phyloP scores from a whole-genome alignment of 2,888 invertebrate genomes.

The Ornithoptera priamus region DNA sequence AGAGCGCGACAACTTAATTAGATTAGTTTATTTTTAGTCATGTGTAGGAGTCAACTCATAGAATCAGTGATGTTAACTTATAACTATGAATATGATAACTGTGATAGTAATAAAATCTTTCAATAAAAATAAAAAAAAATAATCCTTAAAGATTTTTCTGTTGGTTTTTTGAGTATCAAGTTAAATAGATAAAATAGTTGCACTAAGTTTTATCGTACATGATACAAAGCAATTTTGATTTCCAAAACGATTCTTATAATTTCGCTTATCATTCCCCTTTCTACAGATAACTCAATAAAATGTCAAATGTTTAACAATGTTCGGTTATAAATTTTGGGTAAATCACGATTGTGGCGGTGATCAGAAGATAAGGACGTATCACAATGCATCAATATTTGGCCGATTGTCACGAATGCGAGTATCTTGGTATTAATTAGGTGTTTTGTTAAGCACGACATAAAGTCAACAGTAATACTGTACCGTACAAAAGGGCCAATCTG shows the following conservation, averaged over 20 bases:
- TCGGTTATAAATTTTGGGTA: conserved; percentile 38
- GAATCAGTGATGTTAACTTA: neutral
- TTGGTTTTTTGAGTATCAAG: neutral
- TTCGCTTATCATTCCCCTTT: conserved; percentile 22
- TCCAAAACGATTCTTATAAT: conserved; percentile 8
- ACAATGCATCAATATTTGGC: conserved; percentile 48
- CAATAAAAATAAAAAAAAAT: too few species aligned
- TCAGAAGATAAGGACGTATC: conserved; percentile 40
- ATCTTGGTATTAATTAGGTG: conserved; percentile 60
- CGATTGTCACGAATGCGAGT: conserved; percentile 50
- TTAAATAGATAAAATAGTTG: neutral
- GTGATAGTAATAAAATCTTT: neutral
- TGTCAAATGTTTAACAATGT: conserved; percentile 21
- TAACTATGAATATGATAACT: neutral
- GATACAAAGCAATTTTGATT: conserved; percentile 2
- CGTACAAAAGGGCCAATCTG: conserved; percentile 50
- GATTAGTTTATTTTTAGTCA: neutral
- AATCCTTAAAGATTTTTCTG: too few species aligned
- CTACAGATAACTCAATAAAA: conserved; percentile 10
- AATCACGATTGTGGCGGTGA: conserved; percentile 25
- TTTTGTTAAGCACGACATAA: conserved; percentile 63
- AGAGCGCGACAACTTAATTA: neutral
- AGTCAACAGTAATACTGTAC: conserved; percentile 41
- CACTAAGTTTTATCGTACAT: conserved; percentile 8
- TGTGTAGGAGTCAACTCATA: neutral